These are phyloP conservation scores for Mnemiopsis leidyi DNA, from an alignment of 37 sponge, comb jelly and placozoan species.

Conservation along the genomic window DNA sequence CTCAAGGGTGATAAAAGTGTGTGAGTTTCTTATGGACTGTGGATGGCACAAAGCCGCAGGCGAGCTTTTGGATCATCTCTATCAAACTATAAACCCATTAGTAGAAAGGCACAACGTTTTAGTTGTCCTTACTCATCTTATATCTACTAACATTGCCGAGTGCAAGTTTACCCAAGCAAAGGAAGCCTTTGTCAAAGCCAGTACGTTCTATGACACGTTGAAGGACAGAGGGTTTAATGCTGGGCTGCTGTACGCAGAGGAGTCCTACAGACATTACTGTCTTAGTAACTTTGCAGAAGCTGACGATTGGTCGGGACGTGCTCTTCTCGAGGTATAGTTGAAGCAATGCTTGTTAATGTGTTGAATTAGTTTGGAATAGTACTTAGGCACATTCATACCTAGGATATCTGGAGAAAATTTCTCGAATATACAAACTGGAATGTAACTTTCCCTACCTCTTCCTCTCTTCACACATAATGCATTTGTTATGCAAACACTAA, in stretches of 20 bases:
- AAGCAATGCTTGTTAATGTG: too few relatives aligned
- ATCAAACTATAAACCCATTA: neutral
- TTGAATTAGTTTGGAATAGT: too few relatives aligned
- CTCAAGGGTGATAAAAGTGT: neutral
- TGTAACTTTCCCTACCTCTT: too few relatives aligned
- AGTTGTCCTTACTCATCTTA: constrained; percentile 13
- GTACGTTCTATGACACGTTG: constrained; percentile 7
- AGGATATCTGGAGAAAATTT: too few relatives aligned
- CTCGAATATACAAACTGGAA: too few relatives aligned
- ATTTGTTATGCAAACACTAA: too few relatives aligned
- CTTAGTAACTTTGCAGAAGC: constrained; percentile 20
- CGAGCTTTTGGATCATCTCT: neutral
- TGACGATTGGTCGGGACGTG: neutral
- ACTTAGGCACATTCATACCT: too few relatives aligned
- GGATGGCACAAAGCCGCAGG: constrained; percentile 41
- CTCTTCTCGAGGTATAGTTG: neutral
- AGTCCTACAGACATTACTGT: constrained; percentile 34
- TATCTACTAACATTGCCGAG: constrained; percentile 28
- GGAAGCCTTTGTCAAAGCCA: constrained; percentile 29
- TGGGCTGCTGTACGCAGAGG: constrained; percentile 14
- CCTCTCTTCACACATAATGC: too few relatives aligned
- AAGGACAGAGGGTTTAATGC: constrained; percentile 14
- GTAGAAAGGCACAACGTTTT: neutral
- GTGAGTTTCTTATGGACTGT: constrained; percentile 46
- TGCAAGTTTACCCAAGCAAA: constrained; percentile 34